These are phyloP conservation scores for Phyllotreta striolata DNA, from an alignment of 2,888 invertebrate species.

Conservation along the genomic window DNA sequence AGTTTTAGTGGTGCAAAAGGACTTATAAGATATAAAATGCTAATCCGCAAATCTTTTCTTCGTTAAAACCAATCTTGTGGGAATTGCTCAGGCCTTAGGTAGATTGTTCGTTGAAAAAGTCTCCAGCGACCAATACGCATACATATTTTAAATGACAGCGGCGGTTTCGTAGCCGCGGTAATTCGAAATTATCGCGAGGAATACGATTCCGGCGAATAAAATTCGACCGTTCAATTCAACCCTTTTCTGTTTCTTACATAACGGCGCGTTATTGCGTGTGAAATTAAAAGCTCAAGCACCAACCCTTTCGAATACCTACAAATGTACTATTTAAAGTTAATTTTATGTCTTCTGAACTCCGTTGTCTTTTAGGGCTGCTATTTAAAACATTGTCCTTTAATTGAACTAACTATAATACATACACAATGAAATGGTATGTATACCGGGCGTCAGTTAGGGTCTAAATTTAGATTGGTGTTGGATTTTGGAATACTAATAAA, in stretches of 20 bases:
- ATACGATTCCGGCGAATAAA: constrained; percentile 60
- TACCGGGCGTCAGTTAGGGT: no score
- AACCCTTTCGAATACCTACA: constrained; percentile 57
- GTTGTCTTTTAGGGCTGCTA: constrained; percentile 15
- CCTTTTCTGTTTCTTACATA: constrained; percentile 55
- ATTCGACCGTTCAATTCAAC: constrained; percentile 44
- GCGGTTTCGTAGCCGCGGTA: constrained; percentile 52
- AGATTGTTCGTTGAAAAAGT: constrained; percentile 45
- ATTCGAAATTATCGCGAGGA: constrained; percentile 59
- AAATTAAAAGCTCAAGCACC: constrained; percentile 60
- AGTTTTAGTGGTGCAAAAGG: constrained; percentile 30
- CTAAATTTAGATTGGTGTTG: no score
- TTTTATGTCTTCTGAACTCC: constrained; percentile 49
- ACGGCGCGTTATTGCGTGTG: constrained; percentile 61
- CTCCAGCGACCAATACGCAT: constrained; percentile 58
- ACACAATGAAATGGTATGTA: not conserved
- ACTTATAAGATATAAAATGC: constrained; percentile 48
- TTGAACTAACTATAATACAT: constrained; percentile 9
- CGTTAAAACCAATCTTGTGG: constrained; percentile 31
- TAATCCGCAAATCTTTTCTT: constrained; percentile 47
- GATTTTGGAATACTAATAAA: no score
- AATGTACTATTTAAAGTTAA: constrained; percentile 54
- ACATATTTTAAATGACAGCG: constrained; percentile 57
- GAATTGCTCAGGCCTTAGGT: constrained; percentile 32
- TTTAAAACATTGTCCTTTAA: constrained; percentile 10